phyloP scores from a whole-genome alignment of 2,888 invertebrate genomes.

The Drosophila phalerata region DNA sequence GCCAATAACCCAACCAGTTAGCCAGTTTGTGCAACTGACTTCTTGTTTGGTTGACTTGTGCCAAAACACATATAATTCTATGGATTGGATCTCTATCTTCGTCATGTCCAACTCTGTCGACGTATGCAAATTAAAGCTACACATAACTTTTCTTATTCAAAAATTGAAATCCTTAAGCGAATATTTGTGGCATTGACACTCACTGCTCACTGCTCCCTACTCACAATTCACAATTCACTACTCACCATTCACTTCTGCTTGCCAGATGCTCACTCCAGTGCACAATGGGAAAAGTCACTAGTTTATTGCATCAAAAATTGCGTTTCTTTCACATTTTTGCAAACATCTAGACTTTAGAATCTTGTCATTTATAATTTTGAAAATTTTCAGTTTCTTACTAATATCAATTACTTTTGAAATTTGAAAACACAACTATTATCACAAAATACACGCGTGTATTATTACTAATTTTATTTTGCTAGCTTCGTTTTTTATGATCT shows the following conservation, averaged over 20 bases:
- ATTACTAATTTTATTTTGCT: too few species aligned
- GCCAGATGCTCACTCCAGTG: neutral
- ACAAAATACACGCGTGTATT: too few species aligned
- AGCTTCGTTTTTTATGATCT: too few species aligned
- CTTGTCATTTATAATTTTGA: too few species aligned
- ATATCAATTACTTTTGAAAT: too few species aligned
- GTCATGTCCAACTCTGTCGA: constrained; percentile 4
- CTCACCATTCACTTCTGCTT: neutral
- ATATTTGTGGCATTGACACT: constrained; percentile 43
- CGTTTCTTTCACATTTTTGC: too few species aligned
- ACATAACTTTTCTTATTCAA: constrained; percentile 58
- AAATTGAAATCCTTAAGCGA: constrained; percentile 43
- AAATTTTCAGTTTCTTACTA: too few species aligned
- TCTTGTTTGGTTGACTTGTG: constrained; percentile 28
- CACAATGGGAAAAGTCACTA: neutral
- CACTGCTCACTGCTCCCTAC: neutral
- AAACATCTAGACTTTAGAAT: too few species aligned
- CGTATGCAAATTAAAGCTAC: constrained; percentile 54
- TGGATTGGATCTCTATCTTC: neutral
- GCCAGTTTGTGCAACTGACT: constrained; percentile 39
- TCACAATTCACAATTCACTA: constrained; percentile 5
- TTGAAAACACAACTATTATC: too few species aligned
- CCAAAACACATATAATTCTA: constrained; percentile 7
- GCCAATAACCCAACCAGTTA: constrained; percentile 17
- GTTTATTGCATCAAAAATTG: neutral